These are phyloP conservation scores for Mnemiopsis leidyi DNA, from an alignment of 37 sponge, comb jelly and placozoan genomes.

Conservation along the genomic window DNA sequence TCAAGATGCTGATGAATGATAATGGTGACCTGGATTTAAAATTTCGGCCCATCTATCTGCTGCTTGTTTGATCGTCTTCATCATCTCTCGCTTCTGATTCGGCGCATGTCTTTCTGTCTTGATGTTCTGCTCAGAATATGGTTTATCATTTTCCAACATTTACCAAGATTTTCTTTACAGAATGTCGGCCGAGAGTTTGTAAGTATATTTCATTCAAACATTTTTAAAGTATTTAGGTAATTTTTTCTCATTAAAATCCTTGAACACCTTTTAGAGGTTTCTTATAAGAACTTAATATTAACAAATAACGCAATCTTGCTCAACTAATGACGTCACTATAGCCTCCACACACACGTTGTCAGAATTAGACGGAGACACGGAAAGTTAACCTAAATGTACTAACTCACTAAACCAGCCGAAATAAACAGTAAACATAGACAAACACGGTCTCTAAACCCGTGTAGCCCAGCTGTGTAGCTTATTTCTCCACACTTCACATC, in stretches of 20 bases:
- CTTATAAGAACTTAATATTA: too few relatives aligned
- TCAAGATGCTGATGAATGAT: too few relatives aligned
- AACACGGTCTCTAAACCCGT: too few relatives aligned
- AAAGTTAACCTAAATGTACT: background rate
- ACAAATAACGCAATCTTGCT: too few relatives aligned
- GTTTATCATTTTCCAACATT: background rate
- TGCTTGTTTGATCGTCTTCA: background rate
- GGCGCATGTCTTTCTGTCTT: background rate
- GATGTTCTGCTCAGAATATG: background rate
- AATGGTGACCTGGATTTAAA: background rate
- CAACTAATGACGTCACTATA: too few relatives aligned
- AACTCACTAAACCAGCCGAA: background rate
- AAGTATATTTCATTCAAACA: background rate
- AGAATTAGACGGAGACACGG: background rate
- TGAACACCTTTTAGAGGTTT: too few relatives aligned
- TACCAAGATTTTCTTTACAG: background rate
- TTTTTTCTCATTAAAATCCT: too few relatives aligned
- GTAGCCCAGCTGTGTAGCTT: too few relatives aligned
- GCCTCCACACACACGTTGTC: too few relatives aligned
- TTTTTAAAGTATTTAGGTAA: background rate
- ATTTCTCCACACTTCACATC: background rate
- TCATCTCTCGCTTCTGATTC: background rate
- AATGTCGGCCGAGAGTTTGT: slow-evolving; percentile 55
- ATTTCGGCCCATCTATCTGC: background rate
- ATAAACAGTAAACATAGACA: too few relatives aligned